Conservation (phyloP, 2,797 vertebrate genomes). For the Epinephelus awoara region DNA sequence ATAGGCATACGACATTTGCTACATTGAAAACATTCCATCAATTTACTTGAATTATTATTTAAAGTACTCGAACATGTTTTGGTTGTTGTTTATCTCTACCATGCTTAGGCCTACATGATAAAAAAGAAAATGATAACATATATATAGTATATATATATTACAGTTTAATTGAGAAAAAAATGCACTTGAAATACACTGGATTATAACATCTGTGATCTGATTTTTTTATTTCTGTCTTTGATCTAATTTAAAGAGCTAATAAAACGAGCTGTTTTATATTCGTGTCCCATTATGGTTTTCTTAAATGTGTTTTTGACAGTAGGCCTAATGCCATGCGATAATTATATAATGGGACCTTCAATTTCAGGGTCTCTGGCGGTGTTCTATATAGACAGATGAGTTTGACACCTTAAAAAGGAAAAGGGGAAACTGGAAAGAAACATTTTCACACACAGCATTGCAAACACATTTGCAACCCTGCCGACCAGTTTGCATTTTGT, state of each 20-base stretch:
- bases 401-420: neutral
- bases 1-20: conserved; percentile 89
- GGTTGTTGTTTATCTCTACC: conserved; percentile 89
- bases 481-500: neutral
- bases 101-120: conserved; percentile 91
- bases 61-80: conserved; percentile 85
- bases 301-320: conserved; percentile 60
- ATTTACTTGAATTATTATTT: conserved; percentile 99
- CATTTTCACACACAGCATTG: neutral
- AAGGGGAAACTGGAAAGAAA: neutral
- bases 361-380: neutral
- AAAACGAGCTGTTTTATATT: conserved; percentile 93
- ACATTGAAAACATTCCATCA: conserved; percentile 96
- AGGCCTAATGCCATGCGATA: conserved; percentile 22
- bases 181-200: conserved; percentile 99
- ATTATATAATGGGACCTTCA: conserved; percentile 17
- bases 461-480: neutral
- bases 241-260: conserved; percentile 99
- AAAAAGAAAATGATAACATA: conserved; percentile 87
- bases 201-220: conserved; percentile 98
- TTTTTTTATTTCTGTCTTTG: conserved; percentile 93
- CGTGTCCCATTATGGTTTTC: conserved; percentile 87
- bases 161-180: conserved; percentile 98
- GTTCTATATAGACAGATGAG: neutral
- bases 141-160: conserved; percentile 87